Evolutionary conservation across 2,888 invertebrate genomes (phyloP), one percentile per base, ranked within the genome.

Genomic region (Leptura quadrifasciata): DNA sequence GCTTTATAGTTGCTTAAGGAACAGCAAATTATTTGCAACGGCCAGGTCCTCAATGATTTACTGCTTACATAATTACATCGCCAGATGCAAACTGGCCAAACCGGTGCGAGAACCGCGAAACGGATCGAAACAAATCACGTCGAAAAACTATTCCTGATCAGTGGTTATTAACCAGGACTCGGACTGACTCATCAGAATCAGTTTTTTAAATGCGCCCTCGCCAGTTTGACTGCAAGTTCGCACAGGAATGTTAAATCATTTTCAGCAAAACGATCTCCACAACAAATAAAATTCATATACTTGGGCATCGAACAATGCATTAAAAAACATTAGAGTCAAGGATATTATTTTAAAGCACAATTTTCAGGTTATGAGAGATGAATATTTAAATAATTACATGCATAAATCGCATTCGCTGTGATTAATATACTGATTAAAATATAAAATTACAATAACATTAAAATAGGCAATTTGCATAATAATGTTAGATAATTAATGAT

Each of bases 11-110:
- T 24, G 3, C 24, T 24, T 24, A 24, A 8, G 27, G 8, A 31
- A 31, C 5, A 8, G 27, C 27, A 31, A 5, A 31, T 39, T 39
- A 39, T 12, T 39, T 15, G 39, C 3, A 39, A 12, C 12, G 1
- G 39, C 39, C 15, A 39, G 15, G 10, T 17, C n/a, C 12, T 6
- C 2, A 2, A 31, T 31, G 27, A 31, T 47, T 47, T n/a, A 47
- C 12, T 17, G n/a, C n/a, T 47, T 47, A 47, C 47, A 47, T 47
- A 47, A 47, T 47, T 47, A 47, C 47, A 47, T 47, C n/a, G 47
- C 47, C 47, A 47, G n/a, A n/a, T 47, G 47, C 47, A 47, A 47
- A 47, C 47, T 47, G n/a, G 17, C 47, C 47, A 47, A 47, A 47
- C 47, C 47, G 47, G 47, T 47, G 47, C 47, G 47, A n/a, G n/a